Conservation (phyloP, 1,140 invertebrate species). For the Leptonema lineaticorne region DNA sequence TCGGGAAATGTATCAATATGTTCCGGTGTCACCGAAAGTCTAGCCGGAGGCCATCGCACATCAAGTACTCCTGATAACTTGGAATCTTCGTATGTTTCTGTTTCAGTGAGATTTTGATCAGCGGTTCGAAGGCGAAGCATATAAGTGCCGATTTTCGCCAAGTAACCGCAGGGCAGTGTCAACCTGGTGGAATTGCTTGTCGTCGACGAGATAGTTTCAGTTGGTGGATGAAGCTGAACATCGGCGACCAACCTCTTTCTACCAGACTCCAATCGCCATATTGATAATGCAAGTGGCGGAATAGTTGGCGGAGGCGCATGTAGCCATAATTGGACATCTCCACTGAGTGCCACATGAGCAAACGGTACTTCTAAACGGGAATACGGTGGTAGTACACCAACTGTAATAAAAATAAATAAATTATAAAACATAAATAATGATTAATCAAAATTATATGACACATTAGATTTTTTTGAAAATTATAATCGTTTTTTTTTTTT, state of each 20-base stretch:
- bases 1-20: conserved; percentile 77
- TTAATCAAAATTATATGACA: no score
- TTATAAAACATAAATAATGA: not conserved
- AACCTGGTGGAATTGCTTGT: conserved; percentile 47
- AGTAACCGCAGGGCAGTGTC: conserved; percentile 68
- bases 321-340: conserved; percentile 62
- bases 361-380: conserved; percentile 57
- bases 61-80: conserved; percentile 62
- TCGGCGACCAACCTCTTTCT: conserved; percentile 45
- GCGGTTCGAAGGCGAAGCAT: conserved; percentile 27
- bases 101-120: conserved; percentile 33
- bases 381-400: conserved; percentile 45
- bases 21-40: conserved; percentile 68
- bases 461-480: no score
- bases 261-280: conserved; percentile 46
- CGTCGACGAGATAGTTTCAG: conserved; percentile 13
- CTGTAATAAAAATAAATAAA: conserved; percentile 41
- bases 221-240: conserved; percentile 46
- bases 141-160: conserved; percentile 63
- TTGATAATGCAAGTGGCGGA: conserved; percentile 27
- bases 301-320: conserved; percentile 46
- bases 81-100: conserved; percentile 34
- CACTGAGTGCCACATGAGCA: conserved; percentile 65
- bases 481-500: no score
- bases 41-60: conserved; percentile 75